Conservation (phyloP, 1,140 invertebrate species). For the Cryptotermes secundus region DNA sequence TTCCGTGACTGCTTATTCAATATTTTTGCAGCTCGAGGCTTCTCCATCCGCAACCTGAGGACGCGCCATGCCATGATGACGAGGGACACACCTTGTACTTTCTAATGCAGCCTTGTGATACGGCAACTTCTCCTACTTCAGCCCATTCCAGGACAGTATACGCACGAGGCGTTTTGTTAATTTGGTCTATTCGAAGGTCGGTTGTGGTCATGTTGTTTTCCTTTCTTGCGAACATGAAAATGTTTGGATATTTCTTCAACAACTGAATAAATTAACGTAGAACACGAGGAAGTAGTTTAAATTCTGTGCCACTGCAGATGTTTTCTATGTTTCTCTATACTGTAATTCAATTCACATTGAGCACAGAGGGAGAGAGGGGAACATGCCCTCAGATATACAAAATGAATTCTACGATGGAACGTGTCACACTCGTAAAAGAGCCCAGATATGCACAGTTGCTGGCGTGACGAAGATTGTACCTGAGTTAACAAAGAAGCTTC, state of each 20-base stretch:
- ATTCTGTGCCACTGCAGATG: background rate
- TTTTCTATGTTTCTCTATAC: background rate
- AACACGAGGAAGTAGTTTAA: background rate
- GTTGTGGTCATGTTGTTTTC: background rate
- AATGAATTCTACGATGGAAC: too few species aligned
- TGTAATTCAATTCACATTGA: background rate
- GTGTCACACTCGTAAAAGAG: too few species aligned
- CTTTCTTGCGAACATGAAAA: background rate
- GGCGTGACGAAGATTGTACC: too few species aligned
- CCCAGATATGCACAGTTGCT: too few species aligned
- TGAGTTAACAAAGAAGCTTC: too few species aligned
- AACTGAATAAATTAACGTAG: background rate
- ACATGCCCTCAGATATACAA: too few species aligned
- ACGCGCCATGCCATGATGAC: too few species aligned
- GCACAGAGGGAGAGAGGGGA: too few species aligned
- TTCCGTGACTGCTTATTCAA: too few species aligned
- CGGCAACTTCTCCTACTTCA: background rate
- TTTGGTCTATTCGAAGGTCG: background rate
- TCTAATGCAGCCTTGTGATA: background rate
- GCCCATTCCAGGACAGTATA: background rate
- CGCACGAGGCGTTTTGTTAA: background rate
- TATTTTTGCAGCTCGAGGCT: too few species aligned
- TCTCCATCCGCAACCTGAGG: too few species aligned
- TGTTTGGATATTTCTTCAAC: background rate
- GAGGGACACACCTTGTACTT: too few species aligned